These are phyloP conservation scores for Hylaeus anthracinus DNA, from an alignment of 1,140 invertebrate species.

Conservation along the genomic window DNA sequence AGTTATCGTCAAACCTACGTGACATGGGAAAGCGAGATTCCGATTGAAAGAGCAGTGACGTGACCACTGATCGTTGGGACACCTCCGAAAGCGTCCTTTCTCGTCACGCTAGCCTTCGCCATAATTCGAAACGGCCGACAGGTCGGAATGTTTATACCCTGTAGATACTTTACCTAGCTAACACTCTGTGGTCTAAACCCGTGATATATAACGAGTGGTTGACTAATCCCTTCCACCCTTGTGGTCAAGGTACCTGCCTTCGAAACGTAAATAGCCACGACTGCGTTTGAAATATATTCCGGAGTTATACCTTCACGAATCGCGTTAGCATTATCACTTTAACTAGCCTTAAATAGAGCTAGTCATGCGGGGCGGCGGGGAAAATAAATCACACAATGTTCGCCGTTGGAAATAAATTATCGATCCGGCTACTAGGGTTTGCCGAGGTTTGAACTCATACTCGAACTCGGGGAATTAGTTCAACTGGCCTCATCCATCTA, in stretches of 20 bases:
- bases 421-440: neutral
- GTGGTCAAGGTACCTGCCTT: slow-evolving; percentile 39
- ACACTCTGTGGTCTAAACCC: slow-evolving; percentile 50
- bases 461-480: neutral
- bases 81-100: slow-evolving; percentile 18
- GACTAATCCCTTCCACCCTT: slow-evolving; percentile 71
- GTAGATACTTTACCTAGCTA: slow-evolving; percentile 69
- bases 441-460: neutral
- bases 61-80: neutral
- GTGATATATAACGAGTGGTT: slow-evolving; percentile 74
- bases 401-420: neutral
- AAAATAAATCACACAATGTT: neutral
- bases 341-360: neutral
- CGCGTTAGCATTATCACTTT: neutral
- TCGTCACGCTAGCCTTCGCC: slow-evolving; percentile 40
- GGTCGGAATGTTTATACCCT: slow-evolving; percentile 66
- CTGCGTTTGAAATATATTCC: slow-evolving; percentile 54
- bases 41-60: slow-evolving; percentile 40
- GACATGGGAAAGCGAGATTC: slow-evolving; percentile 40
- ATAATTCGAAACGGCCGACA: slow-evolving; percentile 68
- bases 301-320: slow-evolving; percentile 41
- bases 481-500: neutral
- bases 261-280: slow-evolving; percentile 50
- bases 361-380: neutral
- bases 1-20: neutral